A percentile compares a stretch with the other conserved stretches of the same genome.
phyloP scores from a whole-genome alignment of 2,113 vertebrate species.

The Rhabdornis inornatus region DNA sequence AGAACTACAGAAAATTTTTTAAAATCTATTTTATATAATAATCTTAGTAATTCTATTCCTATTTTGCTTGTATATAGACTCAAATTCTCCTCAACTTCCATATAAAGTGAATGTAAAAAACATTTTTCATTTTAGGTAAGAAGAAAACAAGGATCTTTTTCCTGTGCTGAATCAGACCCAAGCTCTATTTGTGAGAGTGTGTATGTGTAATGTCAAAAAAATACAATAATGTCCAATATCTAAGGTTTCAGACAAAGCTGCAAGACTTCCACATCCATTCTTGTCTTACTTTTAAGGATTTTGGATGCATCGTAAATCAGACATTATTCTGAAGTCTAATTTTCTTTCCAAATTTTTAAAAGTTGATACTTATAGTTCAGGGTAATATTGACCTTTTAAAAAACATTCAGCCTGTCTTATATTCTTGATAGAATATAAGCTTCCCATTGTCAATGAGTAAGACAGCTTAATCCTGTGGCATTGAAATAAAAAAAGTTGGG shows the following conservation, averaged over 20 bases:
- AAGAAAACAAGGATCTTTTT: neutral
- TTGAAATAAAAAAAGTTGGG: neutral
- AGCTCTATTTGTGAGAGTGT: neutral
- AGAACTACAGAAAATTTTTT: neutral
- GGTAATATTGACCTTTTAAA: neutral
- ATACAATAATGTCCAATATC: rapidly evolving
- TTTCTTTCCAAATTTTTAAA: neutral
- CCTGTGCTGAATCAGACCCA: neutral
- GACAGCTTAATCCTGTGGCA: neutral
- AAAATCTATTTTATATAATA: neutral
- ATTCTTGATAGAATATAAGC: neutral
- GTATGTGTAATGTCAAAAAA: neutral
- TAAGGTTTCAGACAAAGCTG: neutral
- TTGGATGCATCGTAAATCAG: neutral
- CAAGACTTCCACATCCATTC: neutral
- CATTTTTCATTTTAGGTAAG: neutral
- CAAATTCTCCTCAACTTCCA: neutral
- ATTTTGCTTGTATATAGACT: neutral
- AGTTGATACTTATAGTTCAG: neutral
- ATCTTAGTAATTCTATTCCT: neutral
- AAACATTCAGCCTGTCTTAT: neutral
- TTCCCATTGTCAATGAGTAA: neutral
- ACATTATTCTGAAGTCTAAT: neutral
- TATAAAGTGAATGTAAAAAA: neutral
- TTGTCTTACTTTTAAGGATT: neutral